A percentile compares a stretch with the other conserved stretches of the same genome.
phyloP scores from a whole-genome alignment of 2,888 invertebrate species.

The Liposcelis brunnea region DNA sequence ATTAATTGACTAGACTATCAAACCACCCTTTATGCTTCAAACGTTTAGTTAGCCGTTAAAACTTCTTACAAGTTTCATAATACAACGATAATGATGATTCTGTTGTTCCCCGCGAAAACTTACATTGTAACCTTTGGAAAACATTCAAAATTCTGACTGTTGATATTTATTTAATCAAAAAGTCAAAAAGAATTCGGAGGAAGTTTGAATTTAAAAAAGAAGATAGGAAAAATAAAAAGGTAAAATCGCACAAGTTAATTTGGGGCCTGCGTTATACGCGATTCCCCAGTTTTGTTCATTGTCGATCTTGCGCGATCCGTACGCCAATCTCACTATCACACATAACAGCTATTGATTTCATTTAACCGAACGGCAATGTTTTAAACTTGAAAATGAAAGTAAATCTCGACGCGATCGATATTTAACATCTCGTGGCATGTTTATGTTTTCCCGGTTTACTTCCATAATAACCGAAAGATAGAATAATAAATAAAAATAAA shows the following conservation, averaged over 20 bases:
- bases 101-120: too few relatives aligned
- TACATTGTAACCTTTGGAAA: too few relatives aligned
- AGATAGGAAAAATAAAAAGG: too few relatives aligned
- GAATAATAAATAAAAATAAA: neutral
- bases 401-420: neutral
- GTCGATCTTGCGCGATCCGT: conserved; percentile 5
- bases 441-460: conserved; percentile 6
- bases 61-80: too few relatives aligned
- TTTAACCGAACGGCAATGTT: neutral
- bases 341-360: conserved; percentile 3
- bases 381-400: neutral
- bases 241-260: too few relatives aligned
- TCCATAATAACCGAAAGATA: neutral
- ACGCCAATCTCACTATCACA: neutral
- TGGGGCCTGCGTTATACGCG: too few relatives aligned
- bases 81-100: too few relatives aligned
- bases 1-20: conserved; percentile 11
- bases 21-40: conserved; percentile 4
- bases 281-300: neutral
- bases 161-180: too few relatives aligned
- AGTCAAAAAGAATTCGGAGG: too few relatives aligned
- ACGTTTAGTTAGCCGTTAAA: too few relatives aligned
- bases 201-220: too few relatives aligned
- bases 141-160: too few relatives aligned
- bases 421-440: conserved; percentile 6